Evolutionary conservation across 2,113 vertebrate genomes (phyloP), one percentile per base, ranked within the genome.

Genomic region (Gymnorhina tibicen): DNA sequence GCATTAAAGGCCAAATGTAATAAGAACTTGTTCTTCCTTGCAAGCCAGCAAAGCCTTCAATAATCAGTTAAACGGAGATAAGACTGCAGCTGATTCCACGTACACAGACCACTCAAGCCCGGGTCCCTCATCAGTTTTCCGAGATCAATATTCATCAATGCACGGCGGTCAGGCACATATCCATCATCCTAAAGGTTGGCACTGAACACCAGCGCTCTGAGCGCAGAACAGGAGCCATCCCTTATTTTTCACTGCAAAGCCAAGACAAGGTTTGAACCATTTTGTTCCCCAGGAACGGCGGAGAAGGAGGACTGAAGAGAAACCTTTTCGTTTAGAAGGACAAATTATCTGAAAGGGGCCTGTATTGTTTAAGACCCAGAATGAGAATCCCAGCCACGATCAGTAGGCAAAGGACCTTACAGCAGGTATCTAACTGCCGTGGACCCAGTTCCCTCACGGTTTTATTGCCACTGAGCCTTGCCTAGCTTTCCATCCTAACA

Each of bases 41-140:
- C 74, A 56, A 77, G 79, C 39, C 90, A 85, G 35, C 41, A 75
- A 75, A 93, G 28, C 24, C 68, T 76, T 78, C 95, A 89, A 77
- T 83, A 83, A 95, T 93, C 94, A 82, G 68, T 93, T 56, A 62
- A 84, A 67, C 19, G 27, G 78, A 76, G 85, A n/a, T 73, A 67
- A 80, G 67, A 6, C 50, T 79, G 77, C 84, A 79, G 69, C 58
- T 68, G 74, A 74, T 68, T 76, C 49, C 78, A 63, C 0, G 7
- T 33, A 44, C 60, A 56, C 4, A 5, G 33, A 44, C 15, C 46
- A 12, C 86, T 78, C 42, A 0, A 79, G 60, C 44, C 66, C 10
- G 2, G 37, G 49, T 16, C 74, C 69, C 49, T 52, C 93, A 69
- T 52, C 69, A 39, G 30, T 89, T 74, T 85, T 59, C 53, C 0